Conservation (phyloP, 2,888 invertebrate species). For the Ferdinandea cuprea region DNA sequence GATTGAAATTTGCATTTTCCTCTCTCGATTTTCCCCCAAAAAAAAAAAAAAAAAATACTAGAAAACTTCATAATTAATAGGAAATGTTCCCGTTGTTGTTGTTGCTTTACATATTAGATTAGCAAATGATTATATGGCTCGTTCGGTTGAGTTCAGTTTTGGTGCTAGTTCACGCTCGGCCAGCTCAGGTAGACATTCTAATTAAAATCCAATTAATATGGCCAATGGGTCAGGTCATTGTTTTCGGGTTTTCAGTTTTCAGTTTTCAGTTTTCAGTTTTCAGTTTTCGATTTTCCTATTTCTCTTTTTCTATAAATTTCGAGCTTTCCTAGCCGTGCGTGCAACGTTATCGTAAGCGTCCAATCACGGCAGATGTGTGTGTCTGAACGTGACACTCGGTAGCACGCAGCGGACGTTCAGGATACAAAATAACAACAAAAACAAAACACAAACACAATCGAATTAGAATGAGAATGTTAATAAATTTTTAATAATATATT, state of each 20-base stretch:
- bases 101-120: conserved; percentile 63
- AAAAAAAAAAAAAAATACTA: conserved; percentile 7
- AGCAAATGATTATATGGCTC: conserved; percentile 73
- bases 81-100: conserved; percentile 33
- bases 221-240: conserved; percentile 71
- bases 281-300: not conserved
- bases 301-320: no score
- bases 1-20: conserved; percentile 65
- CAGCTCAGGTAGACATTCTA: conserved; percentile 62
- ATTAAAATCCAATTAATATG: conserved; percentile 74
- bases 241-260: conserved; percentile 45
- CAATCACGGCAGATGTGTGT: conserved; percentile 64
- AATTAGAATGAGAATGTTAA: conserved; percentile 52
- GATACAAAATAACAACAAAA: conserved; percentile 1
- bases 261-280: not conserved
- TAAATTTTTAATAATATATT: conserved; percentile 61
- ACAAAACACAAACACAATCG: not conserved
- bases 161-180: conserved; percentile 50
- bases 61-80: conserved; percentile 27
- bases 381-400: conserved; percentile 58
- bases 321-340: conserved; percentile 37
- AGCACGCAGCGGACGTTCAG: conserved; percentile 19
- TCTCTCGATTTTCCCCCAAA: no score
- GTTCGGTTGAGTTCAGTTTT: conserved; percentile 60
- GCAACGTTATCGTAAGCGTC: conserved; percentile 63